Percentiles rank a stretch among this genome's conserved stretches.
phyloP scores from a whole-genome alignment of 2,888 invertebrate species.

The Cabera pusaria region DNA sequence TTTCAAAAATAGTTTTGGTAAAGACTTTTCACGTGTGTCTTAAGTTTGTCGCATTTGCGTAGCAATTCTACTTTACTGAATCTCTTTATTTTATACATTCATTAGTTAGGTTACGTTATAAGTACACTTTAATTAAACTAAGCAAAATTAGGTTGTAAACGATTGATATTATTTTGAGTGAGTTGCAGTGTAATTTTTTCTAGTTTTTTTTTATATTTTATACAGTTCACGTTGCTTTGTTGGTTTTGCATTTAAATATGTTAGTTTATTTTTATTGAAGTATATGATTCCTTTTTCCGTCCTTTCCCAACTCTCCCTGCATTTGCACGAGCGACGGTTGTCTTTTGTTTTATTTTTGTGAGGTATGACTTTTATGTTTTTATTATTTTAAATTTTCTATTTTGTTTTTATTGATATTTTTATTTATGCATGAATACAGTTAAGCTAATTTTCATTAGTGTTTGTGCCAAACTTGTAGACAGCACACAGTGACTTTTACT shows the following conservation, averaged over 20 bases:
- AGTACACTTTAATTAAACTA: conserved; percentile 61
- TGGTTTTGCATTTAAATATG: conserved; percentile 45
- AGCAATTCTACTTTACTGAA: conserved; percentile 27
- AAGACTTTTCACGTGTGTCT: conserved; percentile 54
- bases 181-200: conserved; percentile 50
- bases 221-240: conserved; percentile 42
- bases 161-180: conserved; percentile 63
- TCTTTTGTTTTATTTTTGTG: conserved; percentile 56
- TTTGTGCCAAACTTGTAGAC: no score
- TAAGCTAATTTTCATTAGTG: no score
- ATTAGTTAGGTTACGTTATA: conserved; percentile 56
- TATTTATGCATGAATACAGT: no score
- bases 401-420: conserved; percentile 33
- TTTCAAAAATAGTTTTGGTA: conserved; percentile 73
- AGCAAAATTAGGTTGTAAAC: conserved; percentile 67
- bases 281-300: conserved; percentile 59
- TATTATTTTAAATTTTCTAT: conserved; percentile 45
- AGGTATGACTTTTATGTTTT: conserved; percentile 72
- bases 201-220: conserved; percentile 48
- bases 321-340: conserved; percentile 67
- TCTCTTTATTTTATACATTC: conserved; percentile 40
- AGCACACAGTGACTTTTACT: no score
- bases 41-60: neutral
- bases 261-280: conserved; percentile 45
- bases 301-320: conserved; percentile 49